Conservation (phyloP, 1,140 invertebrate genomes). For the Prorops nasuta region DNA sequence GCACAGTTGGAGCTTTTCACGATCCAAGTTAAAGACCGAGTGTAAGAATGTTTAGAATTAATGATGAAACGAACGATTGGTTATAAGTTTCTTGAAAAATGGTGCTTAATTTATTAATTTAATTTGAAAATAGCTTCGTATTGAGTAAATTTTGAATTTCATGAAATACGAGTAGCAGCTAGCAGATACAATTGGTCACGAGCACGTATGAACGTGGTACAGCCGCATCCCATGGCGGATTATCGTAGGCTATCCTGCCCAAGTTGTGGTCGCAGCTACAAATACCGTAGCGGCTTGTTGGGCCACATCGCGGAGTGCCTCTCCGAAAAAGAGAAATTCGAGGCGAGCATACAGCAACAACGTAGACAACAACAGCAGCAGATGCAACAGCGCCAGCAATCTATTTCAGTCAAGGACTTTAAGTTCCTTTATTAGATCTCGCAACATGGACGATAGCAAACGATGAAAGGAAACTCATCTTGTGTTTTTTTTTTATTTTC, state of each 20-base stretch:
- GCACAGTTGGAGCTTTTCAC: no score
- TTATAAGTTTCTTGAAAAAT: no score
- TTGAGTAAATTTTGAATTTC: no score
- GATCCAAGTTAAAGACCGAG: no score
- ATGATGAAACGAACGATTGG: no score
- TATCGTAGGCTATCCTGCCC: slow-evolving; percentile 47
- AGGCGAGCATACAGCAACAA: slow-evolving; percentile 21
- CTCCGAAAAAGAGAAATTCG: slow-evolving; percentile 40
- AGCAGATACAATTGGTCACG: slow-evolving; percentile 30
- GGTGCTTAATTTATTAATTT: no score
- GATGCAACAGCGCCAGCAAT: slow-evolving; percentile 5
- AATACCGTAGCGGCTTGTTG: slow-evolving; percentile 46
- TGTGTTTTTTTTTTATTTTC: no score
- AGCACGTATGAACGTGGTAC: slow-evolving; percentile 23
- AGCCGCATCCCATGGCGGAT: slow-evolving; percentile 40
- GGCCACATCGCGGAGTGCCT: slow-evolving; percentile 49
- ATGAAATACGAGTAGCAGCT: no score
- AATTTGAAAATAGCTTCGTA: no score
- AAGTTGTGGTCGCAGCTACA: slow-evolving; percentile 48
- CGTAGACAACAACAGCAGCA: slow-evolving; percentile 12
- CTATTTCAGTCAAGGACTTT: slow-evolving; percentile 38
- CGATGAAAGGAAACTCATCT: no score
- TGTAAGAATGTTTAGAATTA: no score
- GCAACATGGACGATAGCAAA: no score
- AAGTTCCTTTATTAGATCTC: slow-evolving; percentile 43